These are phyloP conservation scores for Latrodectus geometricus DNA, from an alignment of 1,140 invertebrate genomes.

Conservation along the genomic window DNA sequence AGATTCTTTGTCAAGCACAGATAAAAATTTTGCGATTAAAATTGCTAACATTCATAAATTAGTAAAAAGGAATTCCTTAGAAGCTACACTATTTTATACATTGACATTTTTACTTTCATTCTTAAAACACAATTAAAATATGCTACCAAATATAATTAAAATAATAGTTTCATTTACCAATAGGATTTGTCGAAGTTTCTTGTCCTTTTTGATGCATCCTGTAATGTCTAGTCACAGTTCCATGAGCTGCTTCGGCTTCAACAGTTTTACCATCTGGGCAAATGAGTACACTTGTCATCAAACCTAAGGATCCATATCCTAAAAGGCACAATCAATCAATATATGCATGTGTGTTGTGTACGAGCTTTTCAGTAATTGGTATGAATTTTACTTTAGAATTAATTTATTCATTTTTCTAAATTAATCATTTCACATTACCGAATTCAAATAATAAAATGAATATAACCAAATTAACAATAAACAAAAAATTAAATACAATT, in stretches of 20 bases:
- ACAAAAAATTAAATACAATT: no score
- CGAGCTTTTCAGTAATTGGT: background rate
- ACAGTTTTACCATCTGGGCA: constrained; percentile 97
- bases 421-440: background rate
- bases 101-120: no score
- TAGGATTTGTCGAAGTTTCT: constrained; percentile 97
- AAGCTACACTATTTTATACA: no score
- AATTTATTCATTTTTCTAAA: background rate
- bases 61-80: no score
- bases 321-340: constrained; percentile 68
- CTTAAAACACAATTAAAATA: no score
- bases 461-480: no score
- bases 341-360: no score
- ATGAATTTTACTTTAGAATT: background rate
- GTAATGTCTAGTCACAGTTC: constrained; percentile 96
- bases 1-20: no score
- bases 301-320: constrained; percentile 82
- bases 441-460: no score
- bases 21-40: no score
- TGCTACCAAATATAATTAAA: no score
- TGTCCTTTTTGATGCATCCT: constrained; percentile 94
- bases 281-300: constrained; percentile 93
- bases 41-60: no score
- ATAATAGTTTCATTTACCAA: constrained; percentile 72
- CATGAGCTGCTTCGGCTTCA: constrained; percentile 97